Percentiles rank a stretch among this genome's conserved stretches.
These are phyloP conservation scores for Aphodius sticticus DNA, from an alignment of 2,888 invertebrate genomes.

Conservation along the genomic window DNA sequence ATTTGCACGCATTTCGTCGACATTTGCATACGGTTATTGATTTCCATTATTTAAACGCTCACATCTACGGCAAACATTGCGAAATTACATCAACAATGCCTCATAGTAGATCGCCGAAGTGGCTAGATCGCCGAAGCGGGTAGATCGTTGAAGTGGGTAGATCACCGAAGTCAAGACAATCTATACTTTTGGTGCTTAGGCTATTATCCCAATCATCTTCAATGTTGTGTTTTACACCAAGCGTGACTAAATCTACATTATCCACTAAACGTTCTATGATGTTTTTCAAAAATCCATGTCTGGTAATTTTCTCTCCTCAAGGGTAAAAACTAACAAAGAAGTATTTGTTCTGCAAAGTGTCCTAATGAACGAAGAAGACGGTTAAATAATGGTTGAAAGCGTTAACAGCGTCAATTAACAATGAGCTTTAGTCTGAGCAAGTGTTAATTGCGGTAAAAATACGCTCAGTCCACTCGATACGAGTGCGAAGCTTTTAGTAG, in stretches of 20 bases:
- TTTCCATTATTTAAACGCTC: neutral
- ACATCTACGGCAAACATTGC: neutral
- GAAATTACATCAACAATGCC: neutral
- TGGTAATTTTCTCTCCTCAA: neutral
- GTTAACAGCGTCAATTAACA: neutral
- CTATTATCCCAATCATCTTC: neutral
- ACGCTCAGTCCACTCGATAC: neutral
- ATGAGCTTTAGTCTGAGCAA: neutral
- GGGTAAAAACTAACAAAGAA: neutral
- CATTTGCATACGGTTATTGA: neutral
- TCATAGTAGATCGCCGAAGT: too few species aligned
- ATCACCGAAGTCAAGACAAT: too few species aligned
- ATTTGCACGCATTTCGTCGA: neutral
- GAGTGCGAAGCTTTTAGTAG: conserved; percentile 19
- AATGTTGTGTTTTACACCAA: neutral
- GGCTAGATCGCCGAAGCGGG: too few species aligned
- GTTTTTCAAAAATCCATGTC: neutral
- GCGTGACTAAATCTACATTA: neutral
- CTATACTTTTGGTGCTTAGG: neutral
- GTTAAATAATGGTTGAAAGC: neutral
- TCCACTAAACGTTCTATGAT: neutral
- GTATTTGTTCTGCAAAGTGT: neutral
- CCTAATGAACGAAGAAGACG: neutral
- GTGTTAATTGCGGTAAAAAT: conserved; percentile 11
- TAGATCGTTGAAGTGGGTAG: too few species aligned